Percentiles rank a stretch among this genome's conserved stretches.
Conservation (phyloP, 2,888 invertebrate species). For the Candidula unifasciata region DNA sequence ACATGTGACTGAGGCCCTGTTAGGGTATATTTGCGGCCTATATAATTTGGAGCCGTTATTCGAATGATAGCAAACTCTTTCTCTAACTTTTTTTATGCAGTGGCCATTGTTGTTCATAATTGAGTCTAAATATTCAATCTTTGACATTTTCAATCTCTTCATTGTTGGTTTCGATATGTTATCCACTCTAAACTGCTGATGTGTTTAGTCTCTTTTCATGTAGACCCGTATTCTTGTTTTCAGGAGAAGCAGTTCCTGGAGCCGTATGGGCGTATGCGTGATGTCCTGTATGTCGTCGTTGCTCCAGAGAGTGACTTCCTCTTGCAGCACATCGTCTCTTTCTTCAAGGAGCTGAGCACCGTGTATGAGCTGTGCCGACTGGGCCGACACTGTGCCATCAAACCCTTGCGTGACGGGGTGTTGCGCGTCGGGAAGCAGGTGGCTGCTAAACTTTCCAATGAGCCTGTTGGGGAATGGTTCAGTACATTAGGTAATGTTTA, state of each 20-base stretch:
- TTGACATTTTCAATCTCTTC: too few relatives aligned
- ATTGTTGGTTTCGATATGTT: too few relatives aligned
- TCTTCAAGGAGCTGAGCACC: constrained; percentile 94
- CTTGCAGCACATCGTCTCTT: constrained; percentile 86
- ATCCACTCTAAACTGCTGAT: too few relatives aligned
- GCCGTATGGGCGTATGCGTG: constrained; percentile 95
- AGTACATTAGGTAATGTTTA: constrained; percentile 82
- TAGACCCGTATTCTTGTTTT: constrained; percentile 48
- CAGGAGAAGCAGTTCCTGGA: constrained; percentile 94
- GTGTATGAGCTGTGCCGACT: constrained; percentile 96
- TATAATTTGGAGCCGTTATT: too few relatives aligned
- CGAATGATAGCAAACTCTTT: too few relatives aligned
- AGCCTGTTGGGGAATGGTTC: constrained; percentile 91
- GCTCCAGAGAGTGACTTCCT: constrained; percentile 93
- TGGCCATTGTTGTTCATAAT: too few relatives aligned
- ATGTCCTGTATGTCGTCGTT: constrained; percentile 95
- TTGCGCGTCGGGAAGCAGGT: constrained; percentile 86
- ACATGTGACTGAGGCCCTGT: too few relatives aligned
- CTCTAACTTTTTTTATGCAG: too few relatives aligned
- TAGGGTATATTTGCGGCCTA: too few relatives aligned
- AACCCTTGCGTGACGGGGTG: constrained; percentile 90
- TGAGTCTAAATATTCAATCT: too few relatives aligned
- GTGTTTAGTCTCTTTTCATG: too few relatives aligned
- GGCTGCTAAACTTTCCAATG: constrained; percentile 82
- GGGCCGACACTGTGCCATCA: constrained; percentile 94